Base-by-base conservation (phyloP, 2,797 vertebrate genomes). In the Sarcophilus harrisii region DNA sequence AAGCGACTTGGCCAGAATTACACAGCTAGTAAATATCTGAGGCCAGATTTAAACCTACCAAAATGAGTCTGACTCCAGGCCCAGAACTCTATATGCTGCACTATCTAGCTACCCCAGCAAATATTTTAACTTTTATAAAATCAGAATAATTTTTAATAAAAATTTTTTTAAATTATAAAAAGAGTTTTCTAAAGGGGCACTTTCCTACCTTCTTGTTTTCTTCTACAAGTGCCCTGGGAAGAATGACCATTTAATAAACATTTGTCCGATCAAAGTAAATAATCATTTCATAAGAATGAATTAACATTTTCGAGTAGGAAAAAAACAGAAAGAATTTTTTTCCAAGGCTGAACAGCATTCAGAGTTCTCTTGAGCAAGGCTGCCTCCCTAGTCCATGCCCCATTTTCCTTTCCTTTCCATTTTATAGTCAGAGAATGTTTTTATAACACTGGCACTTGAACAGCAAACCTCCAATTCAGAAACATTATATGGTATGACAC, bases 401-500 rank as follows among this genome's bases (percentile, higher is more conserved):
- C 32, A 32, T 57, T 57, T n/a, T 57, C 90, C 30, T 90, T 90
- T 55, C 54, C 14, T 32, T 90, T 87, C 90, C 90, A 54, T 16
- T 90, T 92, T 81, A 3, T 16, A 95, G 58, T 54, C 30, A 58
- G 38, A 14, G 57, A 91, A 52, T 90, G 11, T 30, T 95, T 95
- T 94, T 95, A 73, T 95, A 95, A 92, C 90, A 95, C 10, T 94
- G n/a, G 49, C 57, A 95, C 30, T 21, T 94, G 49, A 52, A 94
- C 52, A 92, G 1, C 30, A 97, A 93, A 93, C 57, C 92, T 95
- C 90, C 38, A 93, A 93, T 92, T 96, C 95, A 95, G 93, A 93
- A 95, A 96, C 95, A 32, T 91, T 92, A 38, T 49, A 94, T 93
- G 58, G 13, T 49, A 32, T 94, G 52, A 27, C 52, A 91, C 54